These are phyloP conservation scores for Porites divaricata DNA, from an alignment of 92 coral and sea anemone species.

Conservation along the genomic window DNA sequence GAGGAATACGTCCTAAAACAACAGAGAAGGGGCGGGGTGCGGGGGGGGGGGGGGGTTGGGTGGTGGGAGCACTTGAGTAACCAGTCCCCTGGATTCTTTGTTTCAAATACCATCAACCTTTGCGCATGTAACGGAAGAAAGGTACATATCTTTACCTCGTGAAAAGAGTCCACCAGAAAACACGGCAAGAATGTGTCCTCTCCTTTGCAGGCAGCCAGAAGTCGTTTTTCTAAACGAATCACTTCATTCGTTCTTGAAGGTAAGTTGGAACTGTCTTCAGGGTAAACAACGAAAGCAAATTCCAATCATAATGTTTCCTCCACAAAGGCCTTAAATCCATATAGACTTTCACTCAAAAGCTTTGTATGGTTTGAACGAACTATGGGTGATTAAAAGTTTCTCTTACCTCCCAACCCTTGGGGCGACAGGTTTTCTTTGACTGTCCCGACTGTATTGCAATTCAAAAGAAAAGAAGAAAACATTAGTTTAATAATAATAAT, in stretches of 20 bases:
- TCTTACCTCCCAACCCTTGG: slow-evolving; percentile 35
- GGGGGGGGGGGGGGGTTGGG: no score
- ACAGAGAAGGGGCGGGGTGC: no score
- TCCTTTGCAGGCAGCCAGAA: slow-evolving; percentile 17
- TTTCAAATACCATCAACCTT: slow-evolving; percentile 16
- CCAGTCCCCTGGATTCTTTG: slow-evolving; percentile 5
- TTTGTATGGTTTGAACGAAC: slow-evolving; percentile 15
- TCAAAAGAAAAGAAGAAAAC: slow-evolving; percentile 20
- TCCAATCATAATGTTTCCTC: slow-evolving; percentile 12
- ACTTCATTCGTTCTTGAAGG: slow-evolving; percentile 27
- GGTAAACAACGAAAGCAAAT: slow-evolving; percentile 24
- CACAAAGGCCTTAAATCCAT: not conserved
- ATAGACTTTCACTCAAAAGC: slow-evolving; percentile 20
- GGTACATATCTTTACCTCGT: slow-evolving; percentile 8
- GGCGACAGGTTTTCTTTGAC: slow-evolving; percentile 21
- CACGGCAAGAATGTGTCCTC: slow-evolving; percentile 11
- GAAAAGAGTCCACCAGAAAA: slow-evolving; percentile 10
- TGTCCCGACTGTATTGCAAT: slow-evolving; percentile 21
- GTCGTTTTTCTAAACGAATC: slow-evolving; percentile 7
- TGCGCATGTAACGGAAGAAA: not conserved
- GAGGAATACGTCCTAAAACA: no score
- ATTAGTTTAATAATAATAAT: slow-evolving; percentile 13
- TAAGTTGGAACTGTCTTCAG: slow-evolving; percentile 23
- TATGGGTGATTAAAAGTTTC: not conserved
- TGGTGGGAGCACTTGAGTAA: no score